Conservation (phyloP, 2,797 vertebrate species). For the Sylvia borin region DNA sequence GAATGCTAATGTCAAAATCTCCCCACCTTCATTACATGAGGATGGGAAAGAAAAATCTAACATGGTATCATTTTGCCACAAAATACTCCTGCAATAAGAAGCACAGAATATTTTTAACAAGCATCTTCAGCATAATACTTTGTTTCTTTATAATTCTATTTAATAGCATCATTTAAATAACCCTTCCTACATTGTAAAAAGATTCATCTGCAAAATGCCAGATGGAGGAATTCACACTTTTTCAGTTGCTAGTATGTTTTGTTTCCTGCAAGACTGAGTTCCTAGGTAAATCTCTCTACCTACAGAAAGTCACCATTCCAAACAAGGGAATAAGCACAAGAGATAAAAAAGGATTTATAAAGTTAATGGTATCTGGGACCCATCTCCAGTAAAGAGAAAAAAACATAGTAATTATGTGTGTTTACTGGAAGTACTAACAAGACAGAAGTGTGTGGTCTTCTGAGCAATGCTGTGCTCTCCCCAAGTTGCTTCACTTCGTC, state of each 20-base stretch:
- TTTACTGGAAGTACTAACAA: neutral
- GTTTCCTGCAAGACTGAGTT: neutral
- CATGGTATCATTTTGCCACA: neutral
- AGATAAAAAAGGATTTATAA: neutral
- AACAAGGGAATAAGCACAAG: neutral
- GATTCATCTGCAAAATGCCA: neutral
- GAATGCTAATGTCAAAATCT: neutral
- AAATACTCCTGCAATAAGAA: neutral
- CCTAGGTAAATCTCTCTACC: neutral
- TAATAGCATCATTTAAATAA: neutral
- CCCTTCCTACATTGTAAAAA: neutral
- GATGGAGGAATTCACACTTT: conserved; percentile 7
- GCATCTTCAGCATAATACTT: neutral
- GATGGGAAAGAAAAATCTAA: neutral
- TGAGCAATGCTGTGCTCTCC: neutral
- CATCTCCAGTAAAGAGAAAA: neutral
- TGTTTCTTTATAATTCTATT: neutral
- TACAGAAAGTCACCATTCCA: neutral
- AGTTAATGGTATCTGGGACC: neutral
- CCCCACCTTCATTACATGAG: neutral
- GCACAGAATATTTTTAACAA: neutral
- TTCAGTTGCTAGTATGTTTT: neutral
- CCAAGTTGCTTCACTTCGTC: neutral
- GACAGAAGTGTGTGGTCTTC: neutral
- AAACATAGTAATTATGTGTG: neutral